Base-by-base conservation (phyloP, 2,797 vertebrate species). In the Benthosema pterotum region DNA sequence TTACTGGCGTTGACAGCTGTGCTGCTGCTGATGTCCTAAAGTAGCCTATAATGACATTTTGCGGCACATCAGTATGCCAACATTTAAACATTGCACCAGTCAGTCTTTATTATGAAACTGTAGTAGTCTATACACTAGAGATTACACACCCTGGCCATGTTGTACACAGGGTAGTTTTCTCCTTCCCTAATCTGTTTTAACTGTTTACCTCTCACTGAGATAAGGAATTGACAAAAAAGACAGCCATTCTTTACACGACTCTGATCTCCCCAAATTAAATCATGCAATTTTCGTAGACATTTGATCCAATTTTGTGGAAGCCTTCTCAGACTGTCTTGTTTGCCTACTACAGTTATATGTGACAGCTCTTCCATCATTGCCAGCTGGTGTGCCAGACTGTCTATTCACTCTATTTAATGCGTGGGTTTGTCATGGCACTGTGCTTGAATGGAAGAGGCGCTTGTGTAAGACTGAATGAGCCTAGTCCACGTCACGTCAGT, bases 91-190 rank as follows among this genome's bases (percentile, higher is more conserved):
- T 38, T 9, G 28, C 28, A 7, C 28, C n/a, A n/a, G n/a, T 32
- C 28, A 32, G 28, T 32, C 28, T 9, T 38, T 38, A 38, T 38
- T 38, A 38, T 38, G 5, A 38, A 38, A 38, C 32, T 38, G 32
- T 11, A 32, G 28, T 32, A 32, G n/a, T n/a, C 32, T 38, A 38
- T 9, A 38, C 32, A 38, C 8, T 38, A 38, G 7, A 32, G 5
- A 6, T 5, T 6, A 38, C 32, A 25, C 22, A 25, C 2, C 4
- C 22, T 22, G 4, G 42, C 32, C 52, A 57, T 54, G 42, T 57
- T 76, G 77, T 67, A 19, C 32, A 63, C 53, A 46, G 11, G 22
- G 18, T 15, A 43, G 67, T 55, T 73, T 71, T 64, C 65, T 67
- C 68, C 65, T 67, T 77, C 74, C 73, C 67, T 46, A 45, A 25